A percentile compares a stretch with the other conserved stretches of the same genome.
These are phyloP conservation scores for Pycnomerus fuliginosus DNA, from an alignment of 2,888 invertebrate genomes.

Conservation along the genomic window DNA sequence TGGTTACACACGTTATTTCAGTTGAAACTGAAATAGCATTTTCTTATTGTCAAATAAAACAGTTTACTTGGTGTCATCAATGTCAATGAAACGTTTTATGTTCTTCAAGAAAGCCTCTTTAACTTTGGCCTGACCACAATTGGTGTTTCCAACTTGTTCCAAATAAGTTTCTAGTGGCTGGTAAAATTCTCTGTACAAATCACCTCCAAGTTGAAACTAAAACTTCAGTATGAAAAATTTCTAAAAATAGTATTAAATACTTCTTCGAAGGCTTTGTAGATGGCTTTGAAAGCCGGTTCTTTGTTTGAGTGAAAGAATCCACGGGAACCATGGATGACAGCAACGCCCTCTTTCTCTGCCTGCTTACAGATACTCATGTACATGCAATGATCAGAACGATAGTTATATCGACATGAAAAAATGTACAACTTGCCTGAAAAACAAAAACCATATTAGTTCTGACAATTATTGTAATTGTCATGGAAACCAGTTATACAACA, in stretches of 20 bases:
- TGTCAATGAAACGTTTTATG: constrained; percentile 49
- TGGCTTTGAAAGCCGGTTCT: constrained; percentile 78
- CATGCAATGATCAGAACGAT: constrained; percentile 94
- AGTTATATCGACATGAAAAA: constrained; percentile 86
- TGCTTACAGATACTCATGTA: constrained; percentile 82
- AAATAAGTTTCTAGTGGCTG: constrained; percentile 59
- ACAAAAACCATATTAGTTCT: constrained; percentile 3
- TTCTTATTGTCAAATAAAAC: too few species aligned
- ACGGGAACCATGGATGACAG: constrained; percentile 85
- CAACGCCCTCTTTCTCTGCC: constrained; percentile 67
- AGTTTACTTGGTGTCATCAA: too few species aligned
- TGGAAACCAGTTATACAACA: neutral
- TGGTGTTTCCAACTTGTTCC: constrained; percentile 57
- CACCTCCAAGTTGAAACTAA: constrained; percentile 66
- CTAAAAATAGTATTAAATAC: constrained; percentile 39
- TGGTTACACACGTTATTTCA: too few species aligned
- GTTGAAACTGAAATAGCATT: too few species aligned
- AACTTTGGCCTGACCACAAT: constrained; percentile 65
- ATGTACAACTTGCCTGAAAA: constrained; percentile 71
- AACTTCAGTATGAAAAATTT: constrained; percentile 32
- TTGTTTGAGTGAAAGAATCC: constrained; percentile 82
- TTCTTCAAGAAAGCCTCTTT: constrained; percentile 56
- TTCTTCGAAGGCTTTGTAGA: constrained; percentile 66
- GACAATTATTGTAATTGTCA: too few species aligned
- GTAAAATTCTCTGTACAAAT: constrained; percentile 63